Evolutionary conservation across 1,140 invertebrate genomes (phyloP), one percentile per base, ranked within the genome.

Genomic region (Eumeta japonica): DNA sequence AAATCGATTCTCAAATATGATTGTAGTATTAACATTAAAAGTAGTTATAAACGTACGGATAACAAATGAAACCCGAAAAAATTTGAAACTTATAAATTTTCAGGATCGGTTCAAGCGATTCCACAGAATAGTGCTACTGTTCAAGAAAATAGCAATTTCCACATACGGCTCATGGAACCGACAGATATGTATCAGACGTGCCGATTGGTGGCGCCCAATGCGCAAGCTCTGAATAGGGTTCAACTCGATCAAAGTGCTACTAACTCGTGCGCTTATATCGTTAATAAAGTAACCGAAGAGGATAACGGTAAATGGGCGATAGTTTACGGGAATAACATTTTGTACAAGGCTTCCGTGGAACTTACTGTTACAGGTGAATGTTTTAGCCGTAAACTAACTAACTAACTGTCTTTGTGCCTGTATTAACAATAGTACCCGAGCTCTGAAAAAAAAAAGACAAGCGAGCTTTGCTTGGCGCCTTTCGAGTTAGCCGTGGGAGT

Each of bases 271-370:
- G 57, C 60, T 10, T 68, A 44, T 16, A 44, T 56, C 17, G 43
- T 66, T 2, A 43, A 19, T 20, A 45, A 45, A 18, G 41, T 61
- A 1, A 42, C 35, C n/a, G 17, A 16, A 1, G 16, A 9, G 2
- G 43, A 62, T 14, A 37, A 10, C 39, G 67, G 67, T 16, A 36
- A 14, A 11, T 72, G 64, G 67, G 30, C 34, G 29, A 68, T 72
- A 35, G 28, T 38, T 1, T 65, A 58, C 40, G 62, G 58, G 36
- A 37, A 43, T 15, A 39, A 15, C 35, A 59, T 62, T 4, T 43
- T 41, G 17, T 63, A 63, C 18, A 48, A 37, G 36, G 64, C 61
- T 2, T 16, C 28, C 2, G 35, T 59, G 16, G 11, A 41, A 10
- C 54, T 72, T 9, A 41, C 24, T 31, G 57, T 72, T 19, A 42